These are phyloP conservation scores for Etia nguti DNA, from an alignment of 2,113 vertebrate genomes.

Conservation along the genomic window DNA sequence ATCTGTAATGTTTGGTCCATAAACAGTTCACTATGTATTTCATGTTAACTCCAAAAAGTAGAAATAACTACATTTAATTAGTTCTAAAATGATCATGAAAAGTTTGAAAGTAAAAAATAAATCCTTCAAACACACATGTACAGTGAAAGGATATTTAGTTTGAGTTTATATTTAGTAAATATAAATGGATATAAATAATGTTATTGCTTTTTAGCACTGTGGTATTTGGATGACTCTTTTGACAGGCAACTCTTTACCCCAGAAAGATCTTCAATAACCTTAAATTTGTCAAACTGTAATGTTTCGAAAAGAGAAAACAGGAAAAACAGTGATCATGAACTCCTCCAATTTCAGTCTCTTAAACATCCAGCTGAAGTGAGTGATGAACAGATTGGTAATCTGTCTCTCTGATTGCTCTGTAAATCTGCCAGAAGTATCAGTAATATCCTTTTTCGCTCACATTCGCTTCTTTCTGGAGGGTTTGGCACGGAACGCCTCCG, in stretches of 20 bases:
- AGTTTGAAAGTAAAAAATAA: neutral
- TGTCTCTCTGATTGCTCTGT: conserved; percentile 18
- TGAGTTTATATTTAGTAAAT: neutral
- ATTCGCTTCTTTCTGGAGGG: conserved; percentile 12
- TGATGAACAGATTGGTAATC: neutral
- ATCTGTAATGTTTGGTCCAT: no score
- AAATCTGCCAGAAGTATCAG: conserved; percentile 25
- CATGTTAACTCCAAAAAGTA: neutral
- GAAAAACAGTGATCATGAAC: neutral
- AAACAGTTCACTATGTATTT: neutral
- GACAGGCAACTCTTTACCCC: neutral
- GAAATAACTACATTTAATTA: neutral
- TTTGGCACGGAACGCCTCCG: neutral
- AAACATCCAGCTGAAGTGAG: neutral
- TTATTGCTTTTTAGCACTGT: neutral
- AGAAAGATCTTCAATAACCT: conserved; percentile 1
- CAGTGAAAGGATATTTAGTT: neutral
- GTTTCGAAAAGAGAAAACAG: neutral
- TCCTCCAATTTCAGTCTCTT: neutral
- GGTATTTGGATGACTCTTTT: neutral
- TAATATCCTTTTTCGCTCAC: conserved; percentile 16
- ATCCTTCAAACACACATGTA: neutral
- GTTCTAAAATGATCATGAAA: neutral
- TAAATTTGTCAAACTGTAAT: neutral
- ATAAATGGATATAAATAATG: neutral